phyloP scores from a whole-genome alignment of 2,888 invertebrate genomes.

The Chirona hameri region DNA sequence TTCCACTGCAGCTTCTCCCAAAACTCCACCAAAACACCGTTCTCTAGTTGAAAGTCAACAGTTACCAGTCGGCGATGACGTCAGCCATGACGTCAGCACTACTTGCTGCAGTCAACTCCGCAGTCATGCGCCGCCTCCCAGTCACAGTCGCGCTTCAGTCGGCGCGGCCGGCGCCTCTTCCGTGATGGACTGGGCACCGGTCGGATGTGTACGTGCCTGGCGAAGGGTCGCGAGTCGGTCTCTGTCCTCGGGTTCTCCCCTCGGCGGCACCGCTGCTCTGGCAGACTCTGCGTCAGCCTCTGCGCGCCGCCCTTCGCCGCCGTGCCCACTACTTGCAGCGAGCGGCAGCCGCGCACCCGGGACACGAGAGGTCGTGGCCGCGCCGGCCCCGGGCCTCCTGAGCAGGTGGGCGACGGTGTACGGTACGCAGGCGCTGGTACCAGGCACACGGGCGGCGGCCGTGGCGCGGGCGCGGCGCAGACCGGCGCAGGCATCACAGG shows the following conservation, averaged over 20 bases:
- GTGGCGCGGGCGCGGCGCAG: not conserved
- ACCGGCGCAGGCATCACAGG: not conserved
- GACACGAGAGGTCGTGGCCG: not conserved
- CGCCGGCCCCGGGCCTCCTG: not conserved
- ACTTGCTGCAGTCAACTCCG: not conserved
- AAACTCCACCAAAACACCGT: no score
- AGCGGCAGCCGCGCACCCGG: not conserved
- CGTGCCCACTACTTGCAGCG: not conserved
- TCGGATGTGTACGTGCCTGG: not conserved
- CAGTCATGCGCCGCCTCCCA: conserved; percentile 13
- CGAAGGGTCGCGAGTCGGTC: not conserved
- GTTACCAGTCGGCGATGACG: no score
- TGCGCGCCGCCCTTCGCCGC: not conserved
- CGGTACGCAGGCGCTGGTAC: not conserved
- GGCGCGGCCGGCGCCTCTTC: not conserved
- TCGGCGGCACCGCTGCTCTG: not conserved
- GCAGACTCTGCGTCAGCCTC: not conserved
- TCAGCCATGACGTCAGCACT: not conserved
- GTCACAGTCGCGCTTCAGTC: not conserved
- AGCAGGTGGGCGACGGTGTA: no score
- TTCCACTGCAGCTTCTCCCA: no score
- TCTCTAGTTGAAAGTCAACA: no score
- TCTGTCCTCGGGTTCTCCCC: not conserved
- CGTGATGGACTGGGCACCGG: not conserved
- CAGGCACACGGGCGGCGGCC: not conserved